Evolutionary conservation across 1,140 invertebrate species (phyloP).

Genomic region (Araneus ventricosus): DNA sequence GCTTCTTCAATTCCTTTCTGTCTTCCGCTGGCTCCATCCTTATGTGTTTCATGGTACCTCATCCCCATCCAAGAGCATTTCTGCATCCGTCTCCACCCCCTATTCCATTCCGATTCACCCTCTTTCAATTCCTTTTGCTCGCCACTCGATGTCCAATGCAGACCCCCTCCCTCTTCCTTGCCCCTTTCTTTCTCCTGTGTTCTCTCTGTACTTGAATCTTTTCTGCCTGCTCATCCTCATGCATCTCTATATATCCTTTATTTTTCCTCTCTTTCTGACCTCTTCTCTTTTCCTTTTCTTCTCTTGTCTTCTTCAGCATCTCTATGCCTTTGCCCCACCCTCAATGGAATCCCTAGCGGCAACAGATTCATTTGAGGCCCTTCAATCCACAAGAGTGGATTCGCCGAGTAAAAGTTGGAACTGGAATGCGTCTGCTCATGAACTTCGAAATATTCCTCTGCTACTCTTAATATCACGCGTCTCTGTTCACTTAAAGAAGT

Average conservation of each 20-base stretch:
- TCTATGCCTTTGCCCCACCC: not conserved
- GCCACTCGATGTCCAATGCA: constrained; percentile 72
- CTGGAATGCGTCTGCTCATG: not conserved
- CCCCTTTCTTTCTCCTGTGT: not conserved
- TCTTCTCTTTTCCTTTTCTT: constrained; percentile 24
- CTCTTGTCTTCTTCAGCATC: constrained; percentile 22
- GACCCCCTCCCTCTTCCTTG: not conserved
- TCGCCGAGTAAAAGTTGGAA: not conserved
- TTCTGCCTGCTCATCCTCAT: not conserved
- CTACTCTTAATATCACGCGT: not conserved
- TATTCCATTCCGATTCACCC: constrained; percentile 68
- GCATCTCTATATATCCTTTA: constrained; percentile 28
- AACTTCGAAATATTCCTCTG: not conserved
- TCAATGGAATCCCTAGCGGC: constrained; percentile 62
- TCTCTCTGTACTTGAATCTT: constrained; percentile 25
- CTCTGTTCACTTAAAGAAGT: not conserved
- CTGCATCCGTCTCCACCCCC: constrained; percentile 49
- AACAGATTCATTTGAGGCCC: constrained; percentile 75
- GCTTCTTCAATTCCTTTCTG: constrained; percentile 14
- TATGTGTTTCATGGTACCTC: constrained; percentile 58
- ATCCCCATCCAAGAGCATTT: constrained; percentile 54
- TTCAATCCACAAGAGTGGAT: constrained; percentile 54
- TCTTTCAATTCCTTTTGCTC: constrained; percentile 54
- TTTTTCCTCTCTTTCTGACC: constrained; percentile 35
- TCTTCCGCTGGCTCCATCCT: constrained; percentile 5